phyloP scores from a whole-genome alignment of 2,797 vertebrate genomes.

The Simalia tracyae region DNA sequence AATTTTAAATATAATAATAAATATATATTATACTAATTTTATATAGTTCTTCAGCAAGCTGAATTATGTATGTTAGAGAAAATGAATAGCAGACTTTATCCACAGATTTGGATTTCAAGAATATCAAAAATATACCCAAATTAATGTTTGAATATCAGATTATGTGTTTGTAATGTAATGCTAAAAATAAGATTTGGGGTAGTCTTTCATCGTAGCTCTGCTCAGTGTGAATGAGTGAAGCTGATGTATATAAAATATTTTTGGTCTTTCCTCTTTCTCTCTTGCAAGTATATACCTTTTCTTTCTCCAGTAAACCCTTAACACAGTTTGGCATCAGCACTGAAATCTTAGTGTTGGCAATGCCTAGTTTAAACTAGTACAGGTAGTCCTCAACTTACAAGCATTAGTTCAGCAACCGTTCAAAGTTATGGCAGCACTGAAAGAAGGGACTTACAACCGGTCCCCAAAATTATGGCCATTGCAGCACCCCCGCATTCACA shows the following conservation, averaged over 20 bases:
- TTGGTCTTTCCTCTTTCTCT: not conserved
- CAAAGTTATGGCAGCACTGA: too few species aligned
- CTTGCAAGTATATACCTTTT: not conserved
- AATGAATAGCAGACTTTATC: not conserved
- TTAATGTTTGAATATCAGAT: not conserved
- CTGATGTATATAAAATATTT: not conserved
- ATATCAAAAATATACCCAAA: too few species aligned
- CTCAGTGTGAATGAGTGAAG: not conserved
- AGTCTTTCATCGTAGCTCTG: not conserved
- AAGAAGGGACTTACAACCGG: too few species aligned
- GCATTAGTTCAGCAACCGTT: too few species aligned
- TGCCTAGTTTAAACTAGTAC: not conserved
- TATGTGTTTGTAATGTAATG: not conserved
- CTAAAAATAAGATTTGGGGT: not conserved
- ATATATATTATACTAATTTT: not conserved
- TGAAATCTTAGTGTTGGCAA: not conserved
- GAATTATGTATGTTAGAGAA: not conserved
- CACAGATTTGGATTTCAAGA: not conserved
- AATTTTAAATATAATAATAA: not conserved
- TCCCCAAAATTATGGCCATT: too few species aligned
- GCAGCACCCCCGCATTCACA: too few species aligned
- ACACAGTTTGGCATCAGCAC: not conserved
- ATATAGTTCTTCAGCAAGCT: not conserved
- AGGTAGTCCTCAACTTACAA: too few species aligned
- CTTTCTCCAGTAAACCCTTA: not conserved